Evolutionary conservation across 2,113 vertebrate genomes (phyloP).

Genomic region (Andinoacara biseriatus): DNA sequence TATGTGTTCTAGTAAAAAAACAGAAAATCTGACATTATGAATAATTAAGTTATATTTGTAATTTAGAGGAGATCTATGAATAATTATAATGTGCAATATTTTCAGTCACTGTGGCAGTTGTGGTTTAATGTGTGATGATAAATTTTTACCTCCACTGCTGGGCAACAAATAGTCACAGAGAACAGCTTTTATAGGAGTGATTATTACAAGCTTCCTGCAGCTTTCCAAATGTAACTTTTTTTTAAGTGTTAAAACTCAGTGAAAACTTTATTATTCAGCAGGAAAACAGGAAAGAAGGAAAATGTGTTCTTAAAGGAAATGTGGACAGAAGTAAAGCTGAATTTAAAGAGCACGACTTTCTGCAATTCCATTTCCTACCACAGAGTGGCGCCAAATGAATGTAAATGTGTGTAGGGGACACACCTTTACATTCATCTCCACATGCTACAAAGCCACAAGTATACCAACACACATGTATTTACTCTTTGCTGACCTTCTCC

Average conservation of each 20-base stretch:
- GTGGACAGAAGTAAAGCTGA: background rate
- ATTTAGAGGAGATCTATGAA: background rate
- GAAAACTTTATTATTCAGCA: background rate
- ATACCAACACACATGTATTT: background rate
- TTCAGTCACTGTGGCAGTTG: background rate
- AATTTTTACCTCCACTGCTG: background rate
- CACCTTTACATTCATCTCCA: too few relatives aligned
- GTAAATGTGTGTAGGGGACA: background rate
- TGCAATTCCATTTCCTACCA: constrained; percentile 14
- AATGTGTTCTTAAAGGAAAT: background rate
- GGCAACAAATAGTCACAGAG: background rate
- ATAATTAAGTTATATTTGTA: background rate
- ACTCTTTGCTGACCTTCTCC: background rate
- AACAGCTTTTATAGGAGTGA: background rate
- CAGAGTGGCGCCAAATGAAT: constrained; percentile 39
- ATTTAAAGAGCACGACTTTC: fast-evolving
- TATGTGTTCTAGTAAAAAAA: background rate
- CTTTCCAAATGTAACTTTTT: too few relatives aligned
- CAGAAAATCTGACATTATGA: background rate
- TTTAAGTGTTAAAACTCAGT: too few relatives aligned
- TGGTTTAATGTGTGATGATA: background rate
- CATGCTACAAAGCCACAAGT: background rate
- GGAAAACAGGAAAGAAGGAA: background rate
- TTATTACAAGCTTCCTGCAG: too few relatives aligned
- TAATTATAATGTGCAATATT: background rate